Conservation (phyloP, 2,888 invertebrate genomes). For the Koerneria pararmatus region DNA sequence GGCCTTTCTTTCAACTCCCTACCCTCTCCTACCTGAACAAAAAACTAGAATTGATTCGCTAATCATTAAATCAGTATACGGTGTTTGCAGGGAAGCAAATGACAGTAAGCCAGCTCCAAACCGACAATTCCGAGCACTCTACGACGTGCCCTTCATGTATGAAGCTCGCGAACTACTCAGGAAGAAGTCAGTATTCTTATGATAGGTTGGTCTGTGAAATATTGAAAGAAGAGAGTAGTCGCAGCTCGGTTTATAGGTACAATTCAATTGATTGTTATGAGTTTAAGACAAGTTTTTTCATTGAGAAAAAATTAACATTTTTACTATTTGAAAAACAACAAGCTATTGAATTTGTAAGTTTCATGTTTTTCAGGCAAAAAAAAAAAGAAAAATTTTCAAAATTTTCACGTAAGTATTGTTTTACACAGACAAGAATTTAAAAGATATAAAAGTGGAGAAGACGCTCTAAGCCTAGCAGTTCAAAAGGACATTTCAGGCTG, state of each 20-base stretch:
- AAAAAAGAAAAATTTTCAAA: too few species aligned
- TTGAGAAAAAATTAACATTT: too few species aligned
- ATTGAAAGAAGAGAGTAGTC: not conserved
- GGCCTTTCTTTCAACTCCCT: not conserved
- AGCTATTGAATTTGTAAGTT: too few species aligned
- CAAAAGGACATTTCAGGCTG: conserved; percentile 68
- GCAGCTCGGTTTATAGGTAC: not conserved
- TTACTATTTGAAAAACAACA: too few species aligned
- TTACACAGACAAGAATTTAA: too few species aligned
- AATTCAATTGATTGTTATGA: not conserved
- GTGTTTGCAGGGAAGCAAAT: conserved; percentile 33
- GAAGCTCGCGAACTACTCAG: conserved; percentile 94
- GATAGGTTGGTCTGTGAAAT: not conserved
- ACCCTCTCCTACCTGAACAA: not conserved
- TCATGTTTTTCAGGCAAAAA: too few species aligned
- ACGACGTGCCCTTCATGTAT: conserved; percentile 97
- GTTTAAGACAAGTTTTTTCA: not conserved
- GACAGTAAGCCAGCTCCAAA: conserved; percentile 34
- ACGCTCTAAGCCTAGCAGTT: too few species aligned
- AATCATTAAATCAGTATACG: not conserved
- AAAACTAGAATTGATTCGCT: not conserved
- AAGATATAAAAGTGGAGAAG: too few species aligned
- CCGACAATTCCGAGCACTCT: conserved; percentile 72
- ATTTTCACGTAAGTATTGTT: too few species aligned
- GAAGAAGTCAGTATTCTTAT: conserved; percentile 66